A percentile compares a stretch with the other conserved stretches of the same genome.
Conservation (phyloP, 2,113 vertebrate genomes). For the Promerops cafer region DNA sequence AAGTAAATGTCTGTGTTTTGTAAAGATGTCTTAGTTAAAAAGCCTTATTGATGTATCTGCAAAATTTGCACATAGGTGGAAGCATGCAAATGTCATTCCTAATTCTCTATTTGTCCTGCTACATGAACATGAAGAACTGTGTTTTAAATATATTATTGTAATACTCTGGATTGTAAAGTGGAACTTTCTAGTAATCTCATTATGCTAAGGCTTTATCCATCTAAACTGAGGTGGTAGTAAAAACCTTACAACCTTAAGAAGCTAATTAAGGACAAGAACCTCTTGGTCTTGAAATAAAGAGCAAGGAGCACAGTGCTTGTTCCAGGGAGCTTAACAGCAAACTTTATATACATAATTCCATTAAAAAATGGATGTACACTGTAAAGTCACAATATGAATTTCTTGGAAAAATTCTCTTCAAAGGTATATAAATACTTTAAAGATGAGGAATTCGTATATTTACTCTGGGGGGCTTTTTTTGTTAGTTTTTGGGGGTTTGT, state of each 20-base stretch:
- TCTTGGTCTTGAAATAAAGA: neutral
- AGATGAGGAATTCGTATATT: neutral
- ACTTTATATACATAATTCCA: neutral
- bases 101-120: neutral
- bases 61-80: neutral
- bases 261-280: neutral
- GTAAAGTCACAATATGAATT: neutral
- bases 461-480: neutral
- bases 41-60: neutral
- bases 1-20: neutral
- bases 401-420: neutral
- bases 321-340: neutral
- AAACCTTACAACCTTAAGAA: neutral
- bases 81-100: neutral
- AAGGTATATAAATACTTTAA: neutral
- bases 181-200: neutral
- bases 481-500: neutral
- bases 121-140: rapidly evolving
- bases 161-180: neutral
- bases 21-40: neutral
- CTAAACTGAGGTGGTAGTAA: neutral
- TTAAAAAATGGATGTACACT: neutral
- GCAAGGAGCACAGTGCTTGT: neutral
- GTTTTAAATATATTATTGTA: neutral
- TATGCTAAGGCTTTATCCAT: neutral